Evolutionary conservation across 2,797 vertebrate genomes (phyloP), one percentile per base, ranked within the genome.

Genomic region (Enteromius mattozi): DNA sequence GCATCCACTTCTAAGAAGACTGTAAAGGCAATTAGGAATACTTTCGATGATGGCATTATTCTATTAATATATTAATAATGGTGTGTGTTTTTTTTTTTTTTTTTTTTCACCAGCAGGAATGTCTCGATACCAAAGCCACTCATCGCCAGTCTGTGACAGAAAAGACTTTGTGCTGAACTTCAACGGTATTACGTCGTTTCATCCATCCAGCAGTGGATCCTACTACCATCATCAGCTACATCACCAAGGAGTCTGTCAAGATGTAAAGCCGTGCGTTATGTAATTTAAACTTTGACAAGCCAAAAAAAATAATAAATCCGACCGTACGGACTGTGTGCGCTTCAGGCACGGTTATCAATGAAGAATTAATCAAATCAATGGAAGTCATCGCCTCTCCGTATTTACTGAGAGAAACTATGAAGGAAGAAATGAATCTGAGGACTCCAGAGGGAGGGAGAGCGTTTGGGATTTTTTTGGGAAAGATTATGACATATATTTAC

Each of bases 151-250:
- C 91, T 97, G 97, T 59, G 98, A 98, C 95, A 93, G 97, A 90
- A 99, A 99, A 90, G 97, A 99, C 92, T 97, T 98, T 89, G 95
- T 99, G 90, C 94, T 99, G 91, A 98, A 98, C 92, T 96, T 99
- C 82, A 99, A 97, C 4, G 96, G 98, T 79, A 96, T 98, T 91
- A 97, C 97, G 17, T 97, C 97, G n/a, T 96, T 99, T 85, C 97
- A 98, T 81, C 96, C 98, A 0, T 96, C 95, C 1, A 93, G 93
- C 80, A 93, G 96, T 27, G 96, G 96, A 83, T 96, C 97, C 0
- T 98, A 98, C 76, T 98, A 98, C 30, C 93, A 91, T 3, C 91
- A 92, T 27, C 91, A 89, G 61, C 85, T 89, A 10, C 96, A 97
- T 30, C 95, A 96, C 71, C 97, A 99, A 87, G 97, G 96, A 69